Conservation (phyloP, 2,113 vertebrate genomes). For the Gnathonemus echidnorhynchus region DNA sequence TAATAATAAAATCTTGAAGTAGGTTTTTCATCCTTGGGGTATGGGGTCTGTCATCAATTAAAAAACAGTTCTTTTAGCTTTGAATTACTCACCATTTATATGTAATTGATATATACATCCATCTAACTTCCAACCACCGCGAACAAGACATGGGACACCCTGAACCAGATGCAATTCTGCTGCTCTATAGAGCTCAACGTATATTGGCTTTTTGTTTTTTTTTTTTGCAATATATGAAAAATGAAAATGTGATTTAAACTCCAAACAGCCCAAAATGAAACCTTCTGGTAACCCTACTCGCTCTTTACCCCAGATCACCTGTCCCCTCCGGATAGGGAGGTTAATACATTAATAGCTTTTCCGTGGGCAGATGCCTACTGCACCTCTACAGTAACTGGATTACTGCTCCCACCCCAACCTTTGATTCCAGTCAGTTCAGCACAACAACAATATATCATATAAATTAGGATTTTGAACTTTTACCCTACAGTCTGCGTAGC, state of each 20-base stretch:
- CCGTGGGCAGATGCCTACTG: background rate
- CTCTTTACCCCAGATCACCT: background rate
- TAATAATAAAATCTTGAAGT: background rate
- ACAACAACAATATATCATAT: slow-evolving; percentile 20
- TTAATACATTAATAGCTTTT: background rate
- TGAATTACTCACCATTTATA: background rate
- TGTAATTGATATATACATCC: background rate
- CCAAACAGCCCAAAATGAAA: background rate
- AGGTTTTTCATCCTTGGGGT: background rate
- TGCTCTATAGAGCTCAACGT: background rate
- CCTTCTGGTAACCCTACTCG: background rate
- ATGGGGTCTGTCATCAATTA: background rate
- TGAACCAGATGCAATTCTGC: background rate
- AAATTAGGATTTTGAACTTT: slow-evolving; percentile 9
- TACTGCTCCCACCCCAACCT: background rate
- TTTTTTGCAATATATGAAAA: background rate
- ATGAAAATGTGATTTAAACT: background rate
- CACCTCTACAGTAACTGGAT: background rate
- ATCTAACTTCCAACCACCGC: background rate
- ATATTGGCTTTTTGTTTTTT: background rate
- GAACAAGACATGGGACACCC: background rate
- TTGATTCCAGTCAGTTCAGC: slow-evolving; percentile 1
- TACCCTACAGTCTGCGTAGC: background rate
- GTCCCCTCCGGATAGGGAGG: background rate
- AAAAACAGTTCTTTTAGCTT: background rate